Conservation (phyloP, 2,113 vertebrate genomes). For the Megaceryle maxima region DNA sequence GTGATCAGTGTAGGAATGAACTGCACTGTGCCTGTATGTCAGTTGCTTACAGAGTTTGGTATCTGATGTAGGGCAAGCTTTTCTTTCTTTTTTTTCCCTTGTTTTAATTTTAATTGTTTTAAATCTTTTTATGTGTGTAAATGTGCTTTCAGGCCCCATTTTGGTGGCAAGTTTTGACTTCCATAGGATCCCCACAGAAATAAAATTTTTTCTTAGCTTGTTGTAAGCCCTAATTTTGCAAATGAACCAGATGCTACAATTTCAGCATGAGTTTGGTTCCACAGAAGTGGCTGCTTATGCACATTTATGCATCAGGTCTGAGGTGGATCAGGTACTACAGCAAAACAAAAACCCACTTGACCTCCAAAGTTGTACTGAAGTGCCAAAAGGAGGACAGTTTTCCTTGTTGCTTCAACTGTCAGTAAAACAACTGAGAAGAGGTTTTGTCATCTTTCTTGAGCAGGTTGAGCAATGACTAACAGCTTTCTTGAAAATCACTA, state of each 20-base stretch:
- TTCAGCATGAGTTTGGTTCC: background rate
- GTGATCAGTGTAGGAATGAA: rapidly evolving
- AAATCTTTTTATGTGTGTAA: background rate
- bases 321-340: background rate
- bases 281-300: rapidly evolving
- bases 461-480: background rate
- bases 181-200: background rate
- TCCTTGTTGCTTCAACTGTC: background rate
- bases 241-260: background rate
- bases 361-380: background rate
- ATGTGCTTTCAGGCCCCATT: background rate
- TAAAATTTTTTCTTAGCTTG: background rate
- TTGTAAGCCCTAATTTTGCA: background rate
- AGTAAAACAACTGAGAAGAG: background rate
- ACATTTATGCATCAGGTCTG: background rate
- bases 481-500: background rate
- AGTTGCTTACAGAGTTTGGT: background rate
- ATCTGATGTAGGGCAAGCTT: background rate
- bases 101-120: too few relatives aligned
- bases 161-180: background rate
- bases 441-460: background rate
- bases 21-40: background rate
- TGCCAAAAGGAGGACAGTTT: background rate
- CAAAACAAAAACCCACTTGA: background rate
- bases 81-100: background rate